Base-by-base conservation (phyloP, 2,888 invertebrate species). In the Andrena minutula region DNA sequence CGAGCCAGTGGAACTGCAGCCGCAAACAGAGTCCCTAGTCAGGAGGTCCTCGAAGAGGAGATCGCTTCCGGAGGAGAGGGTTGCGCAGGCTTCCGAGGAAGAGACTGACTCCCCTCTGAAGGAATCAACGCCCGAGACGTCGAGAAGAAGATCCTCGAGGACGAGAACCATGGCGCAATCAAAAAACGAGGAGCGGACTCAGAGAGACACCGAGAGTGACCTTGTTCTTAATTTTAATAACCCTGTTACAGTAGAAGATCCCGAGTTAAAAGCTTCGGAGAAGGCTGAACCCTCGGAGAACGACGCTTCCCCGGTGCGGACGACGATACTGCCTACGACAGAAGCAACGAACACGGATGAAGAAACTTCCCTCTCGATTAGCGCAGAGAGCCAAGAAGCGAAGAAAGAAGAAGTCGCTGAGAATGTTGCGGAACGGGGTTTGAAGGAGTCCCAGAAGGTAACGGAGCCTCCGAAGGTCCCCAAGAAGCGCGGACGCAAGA, bases 401-500 rank as follows among this genome's bases (percentile, higher is more conserved):
- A 10, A 7, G 2, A 16, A 49, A 41, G 68, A 41, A 10, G 20
- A 12, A 0, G 0, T 12, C 4, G 0, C 0, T 7, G 32, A 66
- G 4, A 32, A 26, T 53, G 1, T 8, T 6, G 2, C n/a, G 0
- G 10, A 10, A 2, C 0, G 10, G 0, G 58, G 28, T 2, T 2
- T n/a, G 0, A 65, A 30, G 0, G 58, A 58, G 0, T 12, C 58
- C 0, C 41, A 41, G 16, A 69, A 63, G 4, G 3, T 16, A 0
- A n/a, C 26, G 8, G 51, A 71, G 0, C 0, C n/a, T 1, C 71
- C 75, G 1, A 88, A 89, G 75, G 76, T 80, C 0, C 47, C 79
- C 0, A 86, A 85, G 49, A 90, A 88, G 64, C 86, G 88, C 12
- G 86, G 79, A 0, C 53, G 85, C 0, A 89, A 88, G 68, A 91